A percentile compares a stretch with the other conserved stretches of the same genome.
Conservation (phyloP, 2,888 invertebrate genomes). For the Epistrophella euchroma region DNA sequence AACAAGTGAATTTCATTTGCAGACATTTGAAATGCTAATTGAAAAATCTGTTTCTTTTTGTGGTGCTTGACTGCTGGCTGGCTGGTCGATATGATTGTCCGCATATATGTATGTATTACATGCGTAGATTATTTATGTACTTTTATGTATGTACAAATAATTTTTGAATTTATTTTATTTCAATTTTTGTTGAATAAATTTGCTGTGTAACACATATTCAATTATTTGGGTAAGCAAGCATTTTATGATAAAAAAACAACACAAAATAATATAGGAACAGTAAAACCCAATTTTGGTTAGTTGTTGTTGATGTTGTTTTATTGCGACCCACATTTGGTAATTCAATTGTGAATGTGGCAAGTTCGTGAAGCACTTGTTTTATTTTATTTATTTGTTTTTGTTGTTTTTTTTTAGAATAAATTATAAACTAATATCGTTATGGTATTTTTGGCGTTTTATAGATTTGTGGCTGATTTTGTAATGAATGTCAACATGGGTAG, state of each 20-base stretch:
- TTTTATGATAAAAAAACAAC: constrained; percentile 52
- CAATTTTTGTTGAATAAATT: constrained; percentile 53
- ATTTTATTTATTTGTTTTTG: constrained; percentile 47
- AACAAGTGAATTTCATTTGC: constrained; percentile 74
- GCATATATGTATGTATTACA: not conserved
- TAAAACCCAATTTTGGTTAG: constrained; percentile 28
- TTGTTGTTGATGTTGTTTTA: constrained; percentile 4
- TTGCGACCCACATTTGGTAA: constrained; percentile 69
- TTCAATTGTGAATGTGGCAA: constrained; percentile 69
- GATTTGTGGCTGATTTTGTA: constrained; percentile 20
- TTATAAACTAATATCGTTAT: constrained; percentile 35
- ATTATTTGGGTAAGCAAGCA: constrained; percentile 68
- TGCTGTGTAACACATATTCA: constrained; percentile 61
- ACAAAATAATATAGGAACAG: constrained; percentile 6
- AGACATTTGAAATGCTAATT: constrained; percentile 73
- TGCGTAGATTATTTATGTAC: not conserved
- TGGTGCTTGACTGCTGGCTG: constrained; percentile 3
- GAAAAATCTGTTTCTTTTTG: constrained; percentile 67
- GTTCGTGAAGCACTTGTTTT: constrained; percentile 68
- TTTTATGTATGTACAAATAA: too few species aligned
- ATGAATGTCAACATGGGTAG: not conserved
- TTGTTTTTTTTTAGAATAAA: constrained; percentile 29
- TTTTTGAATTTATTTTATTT: constrained; percentile 11
- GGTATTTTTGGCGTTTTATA: constrained; percentile 25
- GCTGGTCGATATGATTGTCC: constrained; percentile 3